Evolutionary conservation across 2,113 vertebrate genomes (phyloP).

Genomic region (Macroglossus sobrinus): DNA sequence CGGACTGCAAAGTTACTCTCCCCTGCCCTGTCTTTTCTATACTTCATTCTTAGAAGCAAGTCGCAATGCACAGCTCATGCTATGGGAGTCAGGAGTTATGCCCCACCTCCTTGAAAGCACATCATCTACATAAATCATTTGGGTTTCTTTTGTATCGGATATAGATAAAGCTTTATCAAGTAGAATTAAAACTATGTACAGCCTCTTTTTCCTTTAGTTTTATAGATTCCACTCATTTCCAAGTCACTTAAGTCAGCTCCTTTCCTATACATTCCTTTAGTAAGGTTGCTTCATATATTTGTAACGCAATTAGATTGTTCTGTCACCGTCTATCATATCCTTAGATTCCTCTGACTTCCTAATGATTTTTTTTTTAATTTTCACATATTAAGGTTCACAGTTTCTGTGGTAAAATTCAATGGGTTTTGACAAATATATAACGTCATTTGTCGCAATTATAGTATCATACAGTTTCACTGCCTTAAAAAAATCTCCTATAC

Average conservation of each 20-base stretch:
- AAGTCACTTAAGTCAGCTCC: background rate
- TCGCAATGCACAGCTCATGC: background rate
- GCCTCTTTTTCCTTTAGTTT: background rate
- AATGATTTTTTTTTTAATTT: background rate
- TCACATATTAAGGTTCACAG: background rate
- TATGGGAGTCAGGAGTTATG: background rate
- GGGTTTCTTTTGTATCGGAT: background rate
- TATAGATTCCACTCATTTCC: background rate
- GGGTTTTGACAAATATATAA: background rate
- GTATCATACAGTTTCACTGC: background rate
- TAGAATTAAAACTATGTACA: background rate
- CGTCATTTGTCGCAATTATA: background rate
- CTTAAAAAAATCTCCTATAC: background rate
- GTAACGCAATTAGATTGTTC: background rate
- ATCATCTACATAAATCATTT: background rate
- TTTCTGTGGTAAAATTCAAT: background rate
- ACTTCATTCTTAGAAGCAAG: background rate
- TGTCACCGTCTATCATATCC: background rate
- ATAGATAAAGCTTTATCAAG: background rate
- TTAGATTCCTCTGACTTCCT: background rate
- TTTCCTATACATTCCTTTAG: background rate
- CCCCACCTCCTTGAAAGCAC: background rate
- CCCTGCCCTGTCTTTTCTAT: background rate
- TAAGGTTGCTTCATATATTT: background rate
- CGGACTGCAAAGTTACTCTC: background rate